phyloP scores from a whole-genome alignment of 2,888 invertebrate species.

The Orthosia gothica region DNA sequence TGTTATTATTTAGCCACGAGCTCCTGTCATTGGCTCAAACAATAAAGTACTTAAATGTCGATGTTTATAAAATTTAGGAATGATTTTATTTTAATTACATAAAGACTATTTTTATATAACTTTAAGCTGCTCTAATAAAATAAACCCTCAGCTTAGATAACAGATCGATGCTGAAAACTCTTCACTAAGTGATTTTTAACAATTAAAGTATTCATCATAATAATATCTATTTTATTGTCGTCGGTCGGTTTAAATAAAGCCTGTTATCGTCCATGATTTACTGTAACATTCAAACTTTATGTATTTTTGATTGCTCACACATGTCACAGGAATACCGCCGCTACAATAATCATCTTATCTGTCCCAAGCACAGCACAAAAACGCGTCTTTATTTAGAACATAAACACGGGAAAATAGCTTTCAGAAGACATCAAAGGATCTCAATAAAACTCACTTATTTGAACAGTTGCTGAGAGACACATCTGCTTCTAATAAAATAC shows the following conservation, averaged over 20 bases:
- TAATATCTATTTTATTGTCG: slow-evolving; percentile 37
- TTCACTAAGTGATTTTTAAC: slow-evolving; percentile 40
- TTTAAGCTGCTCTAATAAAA: slow-evolving; percentile 17
- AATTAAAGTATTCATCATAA: slow-evolving; percentile 16
- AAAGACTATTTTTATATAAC: not conserved
- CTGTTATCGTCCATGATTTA: slow-evolving; percentile 40
- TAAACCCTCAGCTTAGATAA: not conserved
- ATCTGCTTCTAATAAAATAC: slow-evolving; percentile 86
- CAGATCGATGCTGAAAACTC: slow-evolving; percentile 5
- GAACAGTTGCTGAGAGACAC: slow-evolving; percentile 80
- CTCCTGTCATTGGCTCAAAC: no score
- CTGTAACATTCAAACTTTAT: slow-evolving; percentile 46
- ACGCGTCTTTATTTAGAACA: slow-evolving; percentile 75
- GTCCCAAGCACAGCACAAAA: slow-evolving; percentile 54
- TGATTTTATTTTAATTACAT: not conserved
- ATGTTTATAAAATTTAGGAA: not conserved
- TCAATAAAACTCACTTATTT: slow-evolving; percentile 85
- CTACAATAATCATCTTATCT: slow-evolving; percentile 57
- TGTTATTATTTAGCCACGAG: no score
- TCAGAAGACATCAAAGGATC: slow-evolving; percentile 85
- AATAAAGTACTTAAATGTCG: no score
- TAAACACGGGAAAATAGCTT: slow-evolving; percentile 82
- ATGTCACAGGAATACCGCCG: slow-evolving; percentile 44
- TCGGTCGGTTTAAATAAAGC: slow-evolving; percentile 25
- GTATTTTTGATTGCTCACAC: slow-evolving; percentile 54